Conservation (phyloP, 2,888 invertebrate genomes). For the Chloromyia formosa region DNA sequence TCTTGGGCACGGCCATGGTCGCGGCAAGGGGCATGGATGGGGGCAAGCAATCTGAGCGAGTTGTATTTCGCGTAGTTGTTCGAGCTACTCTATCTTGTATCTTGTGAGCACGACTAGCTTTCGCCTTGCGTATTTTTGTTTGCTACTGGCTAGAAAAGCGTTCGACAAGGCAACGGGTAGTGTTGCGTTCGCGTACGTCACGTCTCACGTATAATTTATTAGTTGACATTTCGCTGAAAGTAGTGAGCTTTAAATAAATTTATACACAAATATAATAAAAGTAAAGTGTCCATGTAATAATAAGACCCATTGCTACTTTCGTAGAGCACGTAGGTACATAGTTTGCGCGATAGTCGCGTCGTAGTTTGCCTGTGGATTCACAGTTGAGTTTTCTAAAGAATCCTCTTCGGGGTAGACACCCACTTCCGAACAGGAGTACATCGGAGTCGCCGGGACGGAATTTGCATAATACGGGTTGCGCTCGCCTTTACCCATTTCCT, state of each 20-base stretch:
- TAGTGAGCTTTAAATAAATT: constrained; percentile 29
- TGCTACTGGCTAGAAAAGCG: constrained; percentile 12
- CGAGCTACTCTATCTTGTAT: no score
- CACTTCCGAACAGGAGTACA: background rate
- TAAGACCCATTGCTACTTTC: constrained; percentile 1
- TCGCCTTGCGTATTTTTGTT: constrained; percentile 38
- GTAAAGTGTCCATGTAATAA: background rate
- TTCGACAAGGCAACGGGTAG: constrained; percentile 7
- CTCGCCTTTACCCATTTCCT: no score
- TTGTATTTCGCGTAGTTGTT: no score
- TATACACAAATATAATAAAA: no score
- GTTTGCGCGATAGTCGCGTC: background rate
- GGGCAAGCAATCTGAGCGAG: no score
- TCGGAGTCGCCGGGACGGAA: no score
- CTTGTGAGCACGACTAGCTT: no score
- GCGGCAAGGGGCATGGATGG: no score
- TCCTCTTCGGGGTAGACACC: background rate
- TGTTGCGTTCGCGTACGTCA: constrained; percentile 20
- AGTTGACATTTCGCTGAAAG: constrained; percentile 30
- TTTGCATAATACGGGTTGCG: no score
- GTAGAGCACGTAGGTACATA: background rate
- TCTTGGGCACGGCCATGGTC: no score
- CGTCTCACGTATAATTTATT: constrained; percentile 36
- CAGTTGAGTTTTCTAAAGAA: background rate
- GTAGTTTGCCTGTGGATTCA: background rate